These are phyloP conservation scores for Cinclus cinclus DNA, from an alignment of 2,113 vertebrate species.

Conservation along the genomic window DNA sequence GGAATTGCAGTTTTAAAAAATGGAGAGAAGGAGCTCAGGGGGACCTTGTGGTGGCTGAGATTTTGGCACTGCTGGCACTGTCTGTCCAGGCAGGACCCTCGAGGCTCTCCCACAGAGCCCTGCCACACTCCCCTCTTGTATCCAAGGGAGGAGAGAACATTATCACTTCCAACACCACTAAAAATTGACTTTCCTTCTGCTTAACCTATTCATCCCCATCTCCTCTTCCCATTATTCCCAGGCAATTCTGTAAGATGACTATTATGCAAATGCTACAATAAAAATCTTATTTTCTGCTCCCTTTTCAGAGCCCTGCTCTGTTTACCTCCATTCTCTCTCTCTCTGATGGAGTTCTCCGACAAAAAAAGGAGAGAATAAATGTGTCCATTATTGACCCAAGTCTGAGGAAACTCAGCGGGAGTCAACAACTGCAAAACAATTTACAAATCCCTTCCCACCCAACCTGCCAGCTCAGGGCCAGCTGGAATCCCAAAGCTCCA, in stretches of 20 bases:
- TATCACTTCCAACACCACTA: background rate
- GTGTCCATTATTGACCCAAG: background rate
- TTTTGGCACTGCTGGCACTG: background rate
- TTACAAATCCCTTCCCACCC: background rate
- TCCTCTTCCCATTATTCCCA: constrained; percentile 44
- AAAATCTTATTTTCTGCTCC: constrained; percentile 50
- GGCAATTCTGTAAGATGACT: constrained; percentile 45
- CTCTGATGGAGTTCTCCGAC: constrained; percentile 17
- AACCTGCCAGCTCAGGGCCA: accelerated
- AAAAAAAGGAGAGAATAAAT: constrained; percentile 31
- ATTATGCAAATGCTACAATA: constrained; percentile 63
- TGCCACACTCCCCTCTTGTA: background rate
- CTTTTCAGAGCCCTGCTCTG: constrained; percentile 20
- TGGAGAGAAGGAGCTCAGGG: background rate
- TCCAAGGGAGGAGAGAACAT: background rate
- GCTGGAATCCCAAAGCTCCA: accelerated
- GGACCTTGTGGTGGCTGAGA: accelerated
- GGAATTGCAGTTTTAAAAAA: background rate
- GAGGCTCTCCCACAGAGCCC: accelerated
- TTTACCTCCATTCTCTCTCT: constrained; percentile 30
- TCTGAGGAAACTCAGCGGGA: constrained; percentile 18
- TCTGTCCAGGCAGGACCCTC: background rate
- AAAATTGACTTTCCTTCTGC: constrained; percentile 25
- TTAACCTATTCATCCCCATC: constrained; percentile 37
- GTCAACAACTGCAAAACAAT: background rate